Conservation (phyloP, 64 coral and sea anemone genomes). For the Actinia tenebrosa region DNA sequence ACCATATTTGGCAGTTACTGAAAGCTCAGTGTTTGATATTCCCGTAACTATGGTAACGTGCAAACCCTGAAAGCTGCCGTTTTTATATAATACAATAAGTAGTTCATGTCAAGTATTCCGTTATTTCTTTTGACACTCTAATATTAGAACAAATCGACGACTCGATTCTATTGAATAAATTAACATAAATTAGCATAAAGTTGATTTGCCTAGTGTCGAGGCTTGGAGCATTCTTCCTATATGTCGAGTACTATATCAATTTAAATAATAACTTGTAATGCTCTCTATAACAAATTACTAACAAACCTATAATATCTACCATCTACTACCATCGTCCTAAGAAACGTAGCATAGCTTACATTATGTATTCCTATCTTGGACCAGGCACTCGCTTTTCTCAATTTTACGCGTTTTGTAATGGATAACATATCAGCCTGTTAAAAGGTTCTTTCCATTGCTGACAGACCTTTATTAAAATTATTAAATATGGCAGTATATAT, state of each 20-base stretch:
- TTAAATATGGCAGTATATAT: too few relatives aligned
- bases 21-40: neutral
- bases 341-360: neutral
- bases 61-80: neutral
- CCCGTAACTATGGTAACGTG: neutral
- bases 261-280: neutral
- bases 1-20: neutral
- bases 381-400: too few relatives aligned
- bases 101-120: neutral
- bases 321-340: neutral
- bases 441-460: too few relatives aligned
- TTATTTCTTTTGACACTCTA: neutral
- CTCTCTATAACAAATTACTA: neutral
- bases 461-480: too few relatives aligned
- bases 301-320: neutral
- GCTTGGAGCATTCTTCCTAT: too few relatives aligned
- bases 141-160: neutral
- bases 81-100: neutral
- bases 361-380: too few relatives aligned
- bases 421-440: too few relatives aligned
- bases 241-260: neutral
- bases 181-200: neutral
- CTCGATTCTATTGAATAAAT: constrained; percentile 3
- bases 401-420: too few relatives aligned
- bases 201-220: neutral